These are phyloP conservation scores for Amphimallon solstitiale DNA, from an alignment of 2,888 invertebrate species.

Conservation along the genomic window DNA sequence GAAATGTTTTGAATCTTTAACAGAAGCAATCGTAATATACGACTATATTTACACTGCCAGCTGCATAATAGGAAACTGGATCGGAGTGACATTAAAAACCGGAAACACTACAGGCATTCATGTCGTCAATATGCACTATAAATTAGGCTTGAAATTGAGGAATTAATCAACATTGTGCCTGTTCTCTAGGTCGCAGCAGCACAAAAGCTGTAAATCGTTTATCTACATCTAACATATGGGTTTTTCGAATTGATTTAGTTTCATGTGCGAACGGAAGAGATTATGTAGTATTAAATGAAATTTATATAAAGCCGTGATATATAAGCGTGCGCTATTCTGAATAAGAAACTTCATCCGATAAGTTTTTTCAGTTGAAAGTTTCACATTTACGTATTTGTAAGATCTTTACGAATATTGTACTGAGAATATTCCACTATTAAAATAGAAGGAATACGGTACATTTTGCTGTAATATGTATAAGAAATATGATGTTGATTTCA, in stretches of 20 bases:
- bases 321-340: too few species aligned
- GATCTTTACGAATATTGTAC: too few species aligned
- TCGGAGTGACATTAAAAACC: conserved; percentile 38
- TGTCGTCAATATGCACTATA: conserved; percentile 39
- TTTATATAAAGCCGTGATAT: not conserved
- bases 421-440: too few species aligned
- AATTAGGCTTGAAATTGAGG: conserved; percentile 38
- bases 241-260: not conserved
- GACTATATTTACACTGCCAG: conserved; percentile 34
- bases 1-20: not conserved
- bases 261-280: not conserved
- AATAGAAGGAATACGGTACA: too few species aligned
- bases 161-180: conserved; percentile 36
- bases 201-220: not conserved
- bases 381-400: too few species aligned
- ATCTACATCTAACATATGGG: not conserved
- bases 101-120: conserved; percentile 37
- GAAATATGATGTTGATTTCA: too few species aligned
- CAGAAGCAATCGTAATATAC: conserved; percentile 28
- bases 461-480: too few species aligned
- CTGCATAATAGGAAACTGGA: conserved; percentile 40
- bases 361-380: too few species aligned
- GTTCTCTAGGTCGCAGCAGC: not conserved
- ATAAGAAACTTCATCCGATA: too few species aligned
- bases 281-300: not conserved